Conservation (phyloP, 2,888 invertebrate species). For the Leptothorax acervorum region DNA sequence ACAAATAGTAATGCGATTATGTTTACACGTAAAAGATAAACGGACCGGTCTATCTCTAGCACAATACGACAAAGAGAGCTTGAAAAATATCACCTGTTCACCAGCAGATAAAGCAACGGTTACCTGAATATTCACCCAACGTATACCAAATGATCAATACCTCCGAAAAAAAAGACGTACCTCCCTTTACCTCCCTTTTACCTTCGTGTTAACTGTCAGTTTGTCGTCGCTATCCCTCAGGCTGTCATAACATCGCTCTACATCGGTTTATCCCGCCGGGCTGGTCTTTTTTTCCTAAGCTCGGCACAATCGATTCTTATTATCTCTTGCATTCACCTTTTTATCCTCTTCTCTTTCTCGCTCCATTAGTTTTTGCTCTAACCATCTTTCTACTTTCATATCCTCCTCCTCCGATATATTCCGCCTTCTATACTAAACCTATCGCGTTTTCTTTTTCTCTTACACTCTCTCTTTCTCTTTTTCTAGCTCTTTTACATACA, state of each 20-base stretch:
- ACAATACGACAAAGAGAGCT: background rate
- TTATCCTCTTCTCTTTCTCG: slow-evolving; percentile 18
- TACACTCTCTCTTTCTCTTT: background rate
- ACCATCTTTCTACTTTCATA: slow-evolving; percentile 20
- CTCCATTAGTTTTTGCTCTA: background rate
- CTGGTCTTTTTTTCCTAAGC: background rate
- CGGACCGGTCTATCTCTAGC: background rate
- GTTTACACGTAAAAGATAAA: background rate
- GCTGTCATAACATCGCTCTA: slow-evolving; percentile 43
- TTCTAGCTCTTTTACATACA: slow-evolving; percentile 28
- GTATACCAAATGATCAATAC: slow-evolving; percentile 43
- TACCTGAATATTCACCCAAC: background rate
- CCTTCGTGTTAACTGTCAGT: slow-evolving; percentile 27
- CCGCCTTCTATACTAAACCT: slow-evolving; percentile 30
- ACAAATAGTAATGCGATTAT: background rate
- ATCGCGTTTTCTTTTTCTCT: slow-evolving; percentile 40
- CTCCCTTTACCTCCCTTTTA: background rate
- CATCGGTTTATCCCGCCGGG: slow-evolving; percentile 28
- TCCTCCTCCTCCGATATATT: background rate
- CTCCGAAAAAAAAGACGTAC: background rate
- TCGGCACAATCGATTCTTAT: background rate
- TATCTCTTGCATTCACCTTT: slow-evolving; percentile 4
- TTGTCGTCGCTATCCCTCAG: slow-evolving; percentile 9
- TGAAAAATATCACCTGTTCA: slow-evolving; percentile 23
- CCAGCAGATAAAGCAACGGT: background rate